A percentile compares a stretch with the other conserved stretches of the same genome.
These are phyloP conservation scores for Elephantulus edwardii DNA, from an alignment of 2,113 vertebrate genomes.

Conservation along the genomic window DNA sequence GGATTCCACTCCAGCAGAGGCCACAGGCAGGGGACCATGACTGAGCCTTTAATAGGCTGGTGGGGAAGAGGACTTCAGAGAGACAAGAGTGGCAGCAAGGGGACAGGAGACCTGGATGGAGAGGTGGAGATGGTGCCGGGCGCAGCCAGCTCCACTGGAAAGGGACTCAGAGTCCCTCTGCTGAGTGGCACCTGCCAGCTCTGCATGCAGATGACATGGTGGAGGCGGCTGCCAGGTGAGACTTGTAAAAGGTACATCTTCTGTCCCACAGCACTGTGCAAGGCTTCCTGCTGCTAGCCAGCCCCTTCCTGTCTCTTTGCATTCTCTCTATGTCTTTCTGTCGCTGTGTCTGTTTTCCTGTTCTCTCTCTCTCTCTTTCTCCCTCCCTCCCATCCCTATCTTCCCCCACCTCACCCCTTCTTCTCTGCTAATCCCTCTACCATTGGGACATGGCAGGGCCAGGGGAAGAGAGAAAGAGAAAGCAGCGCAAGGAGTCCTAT, in stretches of 20 bases:
- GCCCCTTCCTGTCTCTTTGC: too few species aligned
- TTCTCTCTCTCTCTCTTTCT: not conserved
- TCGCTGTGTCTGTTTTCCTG: not conserved
- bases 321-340: not conserved
- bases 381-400: not conserved
- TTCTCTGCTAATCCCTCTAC: not conserved
- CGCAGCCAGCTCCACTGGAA: rapidly evolving
- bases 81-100: not conserved
- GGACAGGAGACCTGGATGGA: rapidly evolving
- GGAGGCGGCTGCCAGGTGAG: not conserved
- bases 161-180: not conserved
- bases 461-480: not conserved
- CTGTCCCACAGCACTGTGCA: not conserved
- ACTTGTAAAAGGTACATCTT: rapidly evolving
- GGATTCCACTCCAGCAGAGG: not conserved
- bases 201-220: rapidly evolving
- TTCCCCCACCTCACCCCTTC: not conserved
- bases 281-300: too few species aligned
- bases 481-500: not conserved
- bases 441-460: not conserved
- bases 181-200: rapidly evolving
- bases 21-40: not conserved
- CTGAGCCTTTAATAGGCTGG: not conserved
- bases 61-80: not conserved
- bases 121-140: not conserved